Evolutionary conservation across 2,797 vertebrate species (phyloP).

Genomic region (Natrix natrix): DNA sequence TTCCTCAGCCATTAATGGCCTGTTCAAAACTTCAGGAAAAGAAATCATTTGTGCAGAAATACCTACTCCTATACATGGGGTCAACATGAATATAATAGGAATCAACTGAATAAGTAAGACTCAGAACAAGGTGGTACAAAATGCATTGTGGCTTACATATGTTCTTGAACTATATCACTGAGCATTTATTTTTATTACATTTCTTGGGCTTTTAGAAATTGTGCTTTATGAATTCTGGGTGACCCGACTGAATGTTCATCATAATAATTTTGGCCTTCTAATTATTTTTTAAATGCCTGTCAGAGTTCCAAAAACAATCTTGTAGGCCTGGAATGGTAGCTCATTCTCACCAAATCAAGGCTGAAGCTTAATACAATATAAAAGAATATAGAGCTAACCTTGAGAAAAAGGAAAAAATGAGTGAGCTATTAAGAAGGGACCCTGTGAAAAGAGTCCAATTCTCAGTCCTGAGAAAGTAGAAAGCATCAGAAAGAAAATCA

Average conservation of each 20-base stretch:
- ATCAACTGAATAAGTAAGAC: neutral
- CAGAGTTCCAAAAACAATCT: neutral
- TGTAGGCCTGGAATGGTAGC: neutral
- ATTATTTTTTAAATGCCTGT: neutral
- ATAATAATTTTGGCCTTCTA: neutral
- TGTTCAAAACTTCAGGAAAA: slow-evolving; percentile 18
- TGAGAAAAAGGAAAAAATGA: neutral
- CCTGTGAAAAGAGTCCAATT: neutral
- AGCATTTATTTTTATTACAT: neutral
- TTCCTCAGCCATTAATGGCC: neutral
- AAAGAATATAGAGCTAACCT: neutral
- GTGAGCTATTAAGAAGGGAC: neutral
- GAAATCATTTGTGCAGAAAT: slow-evolving; percentile 6
- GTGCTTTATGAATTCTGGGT: neutral
- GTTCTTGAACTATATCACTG: neutral
- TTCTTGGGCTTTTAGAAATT: neutral
- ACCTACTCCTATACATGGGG: neutral
- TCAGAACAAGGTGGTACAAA: neutral
- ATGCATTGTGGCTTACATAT: neutral
- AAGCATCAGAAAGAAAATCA: neutral
- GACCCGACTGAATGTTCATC: neutral
- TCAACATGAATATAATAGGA: neutral
- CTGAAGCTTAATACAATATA: neutral
- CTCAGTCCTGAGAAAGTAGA: neutral
- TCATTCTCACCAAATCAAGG: neutral